Evolutionary conservation across 2,797 vertebrate genomes (phyloP).

Genomic region (Halcyon smyrnensis): DNA sequence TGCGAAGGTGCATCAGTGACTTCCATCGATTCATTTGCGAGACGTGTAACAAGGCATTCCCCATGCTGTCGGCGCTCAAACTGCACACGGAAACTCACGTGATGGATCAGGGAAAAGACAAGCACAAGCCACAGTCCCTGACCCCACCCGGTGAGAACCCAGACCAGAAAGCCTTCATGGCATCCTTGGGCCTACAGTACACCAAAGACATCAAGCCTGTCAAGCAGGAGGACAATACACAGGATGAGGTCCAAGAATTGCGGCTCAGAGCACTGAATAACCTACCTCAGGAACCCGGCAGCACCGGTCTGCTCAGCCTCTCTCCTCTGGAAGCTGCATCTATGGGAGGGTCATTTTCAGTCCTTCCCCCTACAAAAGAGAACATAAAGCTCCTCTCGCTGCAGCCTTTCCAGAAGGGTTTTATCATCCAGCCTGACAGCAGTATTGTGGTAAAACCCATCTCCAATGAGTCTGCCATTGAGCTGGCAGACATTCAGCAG

Average conservation of each 20-base stretch:
- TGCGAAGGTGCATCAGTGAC: slow-evolving; percentile 92
- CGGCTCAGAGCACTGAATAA: slow-evolving; percentile 87
- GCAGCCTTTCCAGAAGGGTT: slow-evolving; percentile 92
- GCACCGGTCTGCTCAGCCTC: slow-evolving; percentile 80
- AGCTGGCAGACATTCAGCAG: slow-evolving; percentile 96
- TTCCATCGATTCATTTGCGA: slow-evolving; percentile 94
- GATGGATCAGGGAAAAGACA: slow-evolving; percentile 71
- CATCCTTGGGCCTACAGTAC: slow-evolving; percentile 88
- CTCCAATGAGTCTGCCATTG: slow-evolving; percentile 82
- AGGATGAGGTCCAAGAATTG: slow-evolving; percentile 90
- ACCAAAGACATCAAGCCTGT: slow-evolving; percentile 82
- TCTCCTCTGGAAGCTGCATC: slow-evolving; percentile 85
- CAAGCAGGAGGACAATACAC: slow-evolving; percentile 82
- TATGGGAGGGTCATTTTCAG: slow-evolving; percentile 77
- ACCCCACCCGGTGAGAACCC: not conserved
- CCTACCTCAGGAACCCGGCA: slow-evolving; percentile 90
- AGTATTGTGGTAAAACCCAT: slow-evolving; percentile 89
- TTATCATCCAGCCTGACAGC: slow-evolving; percentile 92
- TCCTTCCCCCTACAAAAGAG: slow-evolving; percentile 83
- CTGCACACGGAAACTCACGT: slow-evolving; percentile 84
- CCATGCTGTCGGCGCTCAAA: slow-evolving; percentile 88
- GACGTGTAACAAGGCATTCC: slow-evolving; percentile 94
- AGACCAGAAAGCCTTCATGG: slow-evolving; percentile 88
- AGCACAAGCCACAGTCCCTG: slow-evolving; percentile 57
- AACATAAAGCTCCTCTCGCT: slow-evolving; percentile 88